A percentile compares a stretch with the other conserved stretches of the same genome.
These are phyloP conservation scores for Zapus hudsonius DNA, from an alignment of 2,113 vertebrate species.

Conservation along the genomic window DNA sequence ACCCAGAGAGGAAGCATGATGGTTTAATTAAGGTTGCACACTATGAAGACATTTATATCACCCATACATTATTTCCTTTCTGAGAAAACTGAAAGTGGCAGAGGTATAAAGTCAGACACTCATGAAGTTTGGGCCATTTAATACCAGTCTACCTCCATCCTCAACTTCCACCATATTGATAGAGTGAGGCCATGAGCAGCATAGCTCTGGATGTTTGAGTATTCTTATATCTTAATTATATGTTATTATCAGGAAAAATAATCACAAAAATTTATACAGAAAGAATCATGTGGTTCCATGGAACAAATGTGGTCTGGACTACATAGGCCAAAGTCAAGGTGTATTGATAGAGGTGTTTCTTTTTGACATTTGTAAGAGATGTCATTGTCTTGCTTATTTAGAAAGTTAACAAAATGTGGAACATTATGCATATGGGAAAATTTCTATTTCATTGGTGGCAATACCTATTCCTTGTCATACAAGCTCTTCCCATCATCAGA, in stretches of 20 bases:
- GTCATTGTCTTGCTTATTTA: not conserved
- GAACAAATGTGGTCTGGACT: not conserved
- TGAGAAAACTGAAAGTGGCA: not conserved
- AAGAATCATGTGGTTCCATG: not conserved
- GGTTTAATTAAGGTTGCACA: not conserved
- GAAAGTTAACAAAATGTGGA: not conserved
- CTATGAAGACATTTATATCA: not conserved
- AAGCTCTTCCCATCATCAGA: not conserved
- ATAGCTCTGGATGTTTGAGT: not conserved
- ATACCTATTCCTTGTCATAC: no score
- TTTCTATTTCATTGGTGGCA: not conserved
- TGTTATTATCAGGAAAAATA: not conserved
- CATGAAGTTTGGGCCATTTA: no score
- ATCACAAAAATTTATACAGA: not conserved
- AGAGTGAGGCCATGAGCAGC: no score
- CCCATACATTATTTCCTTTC: not conserved
- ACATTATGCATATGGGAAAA: not conserved
- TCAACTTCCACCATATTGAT: no score
- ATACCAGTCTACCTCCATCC: no score
- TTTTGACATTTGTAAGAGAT: not conserved
- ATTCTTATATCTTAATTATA: not conserved
- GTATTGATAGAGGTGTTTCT: not conserved
- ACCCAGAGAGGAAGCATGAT: not conserved
- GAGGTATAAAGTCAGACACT: not conserved
- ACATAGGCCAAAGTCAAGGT: not conserved